phyloP scores from a whole-genome alignment of 1,140 invertebrate species.

The Acromyrmex echinatior region DNA sequence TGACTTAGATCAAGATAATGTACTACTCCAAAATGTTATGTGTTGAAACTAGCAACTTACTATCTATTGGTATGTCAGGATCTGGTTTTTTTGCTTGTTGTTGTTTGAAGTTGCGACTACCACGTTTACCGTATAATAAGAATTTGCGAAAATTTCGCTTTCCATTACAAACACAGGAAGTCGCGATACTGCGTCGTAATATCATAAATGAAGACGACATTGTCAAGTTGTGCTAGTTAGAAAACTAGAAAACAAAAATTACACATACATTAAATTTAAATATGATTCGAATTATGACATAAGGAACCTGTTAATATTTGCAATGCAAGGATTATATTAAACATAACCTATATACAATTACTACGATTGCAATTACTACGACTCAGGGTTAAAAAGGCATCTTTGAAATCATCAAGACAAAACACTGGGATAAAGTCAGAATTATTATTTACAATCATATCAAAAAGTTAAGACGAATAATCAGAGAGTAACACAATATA shows the following conservation, averaged over 20 bases:
- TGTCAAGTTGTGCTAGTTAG: neutral
- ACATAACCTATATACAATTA: constrained; percentile 10
- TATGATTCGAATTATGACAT: neutral
- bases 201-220: constrained; percentile 58
- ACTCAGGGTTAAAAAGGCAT: too few relatives aligned
- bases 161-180: constrained; percentile 88
- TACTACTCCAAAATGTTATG: neutral
- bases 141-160: constrained; percentile 95
- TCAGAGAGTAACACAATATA: too few relatives aligned
- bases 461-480: too few relatives aligned
- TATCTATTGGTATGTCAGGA: constrained; percentile 59
- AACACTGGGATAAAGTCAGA: too few relatives aligned
- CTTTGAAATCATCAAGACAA: too few relatives aligned
- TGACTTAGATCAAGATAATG: constrained; percentile 1
- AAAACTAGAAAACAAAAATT: neutral
- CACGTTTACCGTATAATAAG: constrained; percentile 90
- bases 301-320: neutral
- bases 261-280: neutral
- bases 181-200: constrained; percentile 87
- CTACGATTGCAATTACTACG: neutral
- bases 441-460: too few relatives aligned
- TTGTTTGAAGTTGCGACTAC: constrained; percentile 89
- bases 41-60: constrained; percentile 54
- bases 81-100: constrained; percentile 87
- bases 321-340: neutral